These are phyloP conservation scores for Phaenicophaeus curvirostris DNA, from an alignment of 2,797 vertebrate genomes.

Conservation along the genomic window DNA sequence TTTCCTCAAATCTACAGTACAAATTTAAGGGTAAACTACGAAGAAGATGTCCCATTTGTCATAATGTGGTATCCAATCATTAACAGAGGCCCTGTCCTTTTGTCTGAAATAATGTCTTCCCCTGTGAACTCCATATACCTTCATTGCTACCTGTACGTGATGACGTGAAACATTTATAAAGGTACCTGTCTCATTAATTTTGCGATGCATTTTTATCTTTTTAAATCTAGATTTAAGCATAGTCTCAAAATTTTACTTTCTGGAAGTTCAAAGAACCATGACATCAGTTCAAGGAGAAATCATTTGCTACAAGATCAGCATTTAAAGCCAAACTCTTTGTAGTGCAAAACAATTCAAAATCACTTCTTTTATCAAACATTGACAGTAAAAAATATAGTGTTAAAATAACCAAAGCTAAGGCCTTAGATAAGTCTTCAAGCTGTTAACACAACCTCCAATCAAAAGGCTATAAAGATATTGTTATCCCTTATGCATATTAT, in stretches of 20 bases:
- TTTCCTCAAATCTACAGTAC: slow-evolving; percentile 82
- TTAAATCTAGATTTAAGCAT: not conserved
- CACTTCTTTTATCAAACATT: not conserved
- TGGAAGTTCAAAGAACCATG: not conserved
- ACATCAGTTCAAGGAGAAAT: not conserved
- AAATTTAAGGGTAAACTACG: slow-evolving; percentile 82
- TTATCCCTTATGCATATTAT: not conserved
- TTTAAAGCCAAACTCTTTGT: not conserved
- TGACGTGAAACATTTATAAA: slow-evolving; percentile 42
- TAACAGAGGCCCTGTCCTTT: slow-evolving; percentile 63
- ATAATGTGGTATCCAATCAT: slow-evolving; percentile 59
- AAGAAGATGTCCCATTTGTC: slow-evolving; percentile 71
- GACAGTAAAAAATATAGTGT: not conserved
- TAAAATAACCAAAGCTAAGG: not conserved
- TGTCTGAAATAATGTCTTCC: slow-evolving; percentile 57
- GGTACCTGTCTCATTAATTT: not conserved
- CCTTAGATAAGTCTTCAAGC: not conserved
- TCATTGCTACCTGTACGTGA: slow-evolving; percentile 64
- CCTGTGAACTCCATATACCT: slow-evolving; percentile 42
- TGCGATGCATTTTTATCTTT: not conserved
- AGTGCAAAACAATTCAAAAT: not conserved
- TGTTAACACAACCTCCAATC: not conserved
- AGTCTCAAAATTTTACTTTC: not conserved
- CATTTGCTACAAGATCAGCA: not conserved
- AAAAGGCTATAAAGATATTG: not conserved